Percentiles rank a stretch among this genome's conserved stretches.
phyloP scores from a whole-genome alignment of 2,888 invertebrate genomes.

The Ptilodon capucinus region DNA sequence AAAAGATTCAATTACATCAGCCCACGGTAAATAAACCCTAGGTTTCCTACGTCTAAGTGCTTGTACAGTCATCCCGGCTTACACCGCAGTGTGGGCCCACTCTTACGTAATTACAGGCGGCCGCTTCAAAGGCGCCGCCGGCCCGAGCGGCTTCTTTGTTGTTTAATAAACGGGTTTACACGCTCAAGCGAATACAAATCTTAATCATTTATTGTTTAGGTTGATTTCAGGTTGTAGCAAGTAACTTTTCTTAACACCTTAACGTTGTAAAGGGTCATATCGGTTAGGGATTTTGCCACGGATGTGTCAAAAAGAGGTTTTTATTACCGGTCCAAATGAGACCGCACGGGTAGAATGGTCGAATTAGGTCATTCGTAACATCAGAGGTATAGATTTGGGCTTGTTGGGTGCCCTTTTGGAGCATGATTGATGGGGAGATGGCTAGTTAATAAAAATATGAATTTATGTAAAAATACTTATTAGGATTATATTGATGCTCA shows the following conservation, averaged over 20 bases:
- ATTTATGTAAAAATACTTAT: background rate
- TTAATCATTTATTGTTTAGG: constrained; percentile 3
- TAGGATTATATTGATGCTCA: background rate
- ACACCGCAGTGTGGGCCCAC: constrained; percentile 45
- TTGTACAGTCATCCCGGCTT: constrained; percentile 40
- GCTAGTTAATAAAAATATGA: background rate
- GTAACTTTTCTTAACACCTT: constrained; percentile 75
- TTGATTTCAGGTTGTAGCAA: constrained; percentile 19
- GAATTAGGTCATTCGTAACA: constrained; percentile 69
- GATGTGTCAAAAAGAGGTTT: constrained; percentile 82
- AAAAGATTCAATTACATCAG: constrained; percentile 34
- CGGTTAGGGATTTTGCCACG: constrained; percentile 82
- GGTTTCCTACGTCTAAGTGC: constrained; percentile 42
- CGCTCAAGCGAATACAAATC: constrained; percentile 22
- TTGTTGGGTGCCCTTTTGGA: constrained; percentile 32
- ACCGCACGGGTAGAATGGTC: constrained; percentile 64
- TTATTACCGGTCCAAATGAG: constrained; percentile 79
- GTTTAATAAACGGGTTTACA: constrained; percentile 69
- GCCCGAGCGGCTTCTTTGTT: constrained; percentile 73
- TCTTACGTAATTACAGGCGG: constrained; percentile 75
- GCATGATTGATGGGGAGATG: constrained; percentile 32
- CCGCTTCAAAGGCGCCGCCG: constrained; percentile 74
- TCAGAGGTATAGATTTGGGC: constrained; percentile 29
- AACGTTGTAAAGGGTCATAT: constrained; percentile 75
- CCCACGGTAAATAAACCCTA: constrained; percentile 49